Conservation (phyloP, 2,888 invertebrate species). For the Leucophora obtusa region DNA sequence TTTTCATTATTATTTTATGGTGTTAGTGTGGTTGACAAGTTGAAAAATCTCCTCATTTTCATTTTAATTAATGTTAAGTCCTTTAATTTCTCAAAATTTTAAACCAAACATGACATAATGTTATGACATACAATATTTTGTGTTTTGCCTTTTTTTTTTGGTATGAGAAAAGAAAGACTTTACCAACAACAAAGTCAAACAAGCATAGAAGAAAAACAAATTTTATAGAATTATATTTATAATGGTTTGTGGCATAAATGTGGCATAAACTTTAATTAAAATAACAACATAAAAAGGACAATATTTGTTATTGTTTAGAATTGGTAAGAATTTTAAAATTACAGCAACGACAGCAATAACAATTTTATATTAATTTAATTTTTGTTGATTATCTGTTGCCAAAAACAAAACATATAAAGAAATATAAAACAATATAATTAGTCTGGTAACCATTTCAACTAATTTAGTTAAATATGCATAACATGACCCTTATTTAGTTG, state of each 20-base stretch:
- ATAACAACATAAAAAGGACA: conserved; percentile 3
- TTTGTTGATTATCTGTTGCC: background rate
- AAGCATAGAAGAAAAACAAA: background rate
- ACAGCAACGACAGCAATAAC: conserved; percentile 5
- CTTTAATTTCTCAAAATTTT: conserved; percentile 42
- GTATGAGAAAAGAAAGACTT: background rate
- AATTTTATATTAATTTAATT: conserved; percentile 1
- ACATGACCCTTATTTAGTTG: conserved; percentile 14
- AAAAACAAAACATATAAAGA: background rate
- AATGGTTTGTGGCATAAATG: conserved; percentile 33
- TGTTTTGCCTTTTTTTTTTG: background rate
- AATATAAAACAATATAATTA: conserved; percentile 19
- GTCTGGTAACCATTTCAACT: conserved; percentile 21
- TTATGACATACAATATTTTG: conserved; percentile 52
- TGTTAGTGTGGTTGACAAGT: conserved; percentile 17
- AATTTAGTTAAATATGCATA: conserved; percentile 27
- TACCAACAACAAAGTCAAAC: background rate
- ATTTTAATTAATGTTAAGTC: conserved; percentile 55
- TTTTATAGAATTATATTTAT: conserved; percentile 16
- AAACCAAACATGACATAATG: conserved; percentile 45
- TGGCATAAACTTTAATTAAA: conserved; percentile 31
- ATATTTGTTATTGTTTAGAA: conserved; percentile 16
- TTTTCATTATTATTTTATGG: too few species aligned
- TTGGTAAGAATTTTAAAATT: background rate
- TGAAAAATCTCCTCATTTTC: conserved; percentile 33